Evolutionary conservation across 2,113 vertebrate species (phyloP).

Genomic region (Pelvicachromis taeniatus): DNA sequence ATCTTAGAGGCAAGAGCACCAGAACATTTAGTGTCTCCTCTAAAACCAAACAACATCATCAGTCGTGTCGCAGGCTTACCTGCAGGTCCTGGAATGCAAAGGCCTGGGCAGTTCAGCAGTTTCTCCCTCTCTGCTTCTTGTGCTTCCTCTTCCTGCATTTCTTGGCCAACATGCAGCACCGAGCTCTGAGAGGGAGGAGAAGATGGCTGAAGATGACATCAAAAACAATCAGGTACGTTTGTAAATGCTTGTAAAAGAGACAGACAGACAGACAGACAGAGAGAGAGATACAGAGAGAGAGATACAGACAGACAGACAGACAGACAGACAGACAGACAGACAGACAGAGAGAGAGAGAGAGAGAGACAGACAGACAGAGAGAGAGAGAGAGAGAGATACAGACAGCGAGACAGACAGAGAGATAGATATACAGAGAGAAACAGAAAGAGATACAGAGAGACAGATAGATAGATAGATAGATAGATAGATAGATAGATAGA

Average conservation of each 20-base stretch:
- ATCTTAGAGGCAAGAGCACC: background rate
- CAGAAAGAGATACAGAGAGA: too few species aligned
- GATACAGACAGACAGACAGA: too few species aligned
- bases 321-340: too few species aligned
- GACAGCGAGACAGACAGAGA: background rate
- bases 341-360: too few species aligned
- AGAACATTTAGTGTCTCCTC: background rate
- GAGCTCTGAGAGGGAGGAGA: conserved; percentile 75
- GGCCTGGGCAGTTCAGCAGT: conserved; percentile 76
- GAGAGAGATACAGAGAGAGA: too few species aligned
- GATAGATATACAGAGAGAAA: too few species aligned
- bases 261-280: too few species aligned
- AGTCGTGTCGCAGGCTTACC: conserved; percentile 64
- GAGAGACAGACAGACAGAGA: background rate
- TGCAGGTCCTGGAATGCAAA: conserved; percentile 84
- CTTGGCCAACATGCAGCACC: conserved; percentile 84
- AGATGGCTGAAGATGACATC: background rate
- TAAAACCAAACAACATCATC: background rate
- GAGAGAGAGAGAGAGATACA: too few species aligned
- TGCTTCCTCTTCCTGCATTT: conserved; percentile 78
- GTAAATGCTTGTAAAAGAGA: background rate
- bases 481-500: background rate
- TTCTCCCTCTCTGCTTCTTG: conserved; percentile 73
- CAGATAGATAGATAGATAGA: background rate
- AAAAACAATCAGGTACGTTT: background rate